A percentile compares a stretch with the other conserved stretches of the same genome.
Conservation (phyloP, 2,888 invertebrate species). For the Pachliopta kotzebuea region DNA sequence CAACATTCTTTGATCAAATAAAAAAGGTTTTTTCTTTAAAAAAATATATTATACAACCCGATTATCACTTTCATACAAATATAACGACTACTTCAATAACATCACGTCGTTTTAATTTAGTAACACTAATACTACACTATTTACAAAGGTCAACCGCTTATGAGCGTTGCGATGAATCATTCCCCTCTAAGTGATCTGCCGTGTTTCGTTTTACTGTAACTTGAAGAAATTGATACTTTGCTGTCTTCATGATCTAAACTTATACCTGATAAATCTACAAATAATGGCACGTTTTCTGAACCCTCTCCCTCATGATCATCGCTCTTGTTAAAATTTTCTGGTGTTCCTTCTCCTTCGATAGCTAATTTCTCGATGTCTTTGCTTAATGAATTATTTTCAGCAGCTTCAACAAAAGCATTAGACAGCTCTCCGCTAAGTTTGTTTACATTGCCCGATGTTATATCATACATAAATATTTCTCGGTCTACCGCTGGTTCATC, state of each 20-base stretch:
- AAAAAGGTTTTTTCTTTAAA: slow-evolving; percentile 39
- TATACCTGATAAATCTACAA: slow-evolving; percentile 71
- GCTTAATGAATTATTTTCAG: slow-evolving; percentile 89
- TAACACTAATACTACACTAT: slow-evolving; percentile 74
- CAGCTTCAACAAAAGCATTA: slow-evolving; percentile 91
- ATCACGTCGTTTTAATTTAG: slow-evolving; percentile 73
- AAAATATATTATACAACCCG: slow-evolving; percentile 73
- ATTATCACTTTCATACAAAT: slow-evolving; percentile 73
- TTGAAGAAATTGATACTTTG: slow-evolving; percentile 73
- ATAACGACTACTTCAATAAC: slow-evolving; percentile 66
- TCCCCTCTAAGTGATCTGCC: slow-evolving; percentile 71
- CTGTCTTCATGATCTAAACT: slow-evolving; percentile 60
- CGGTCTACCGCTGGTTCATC: slow-evolving; percentile 77
- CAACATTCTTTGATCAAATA: background rate
- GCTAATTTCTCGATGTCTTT: slow-evolving; percentile 82
- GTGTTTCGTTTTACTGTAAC: slow-evolving; percentile 77
- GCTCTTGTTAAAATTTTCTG: slow-evolving; percentile 61
- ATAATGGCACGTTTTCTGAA: slow-evolving; percentile 78
- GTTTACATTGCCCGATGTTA: slow-evolving; percentile 85
- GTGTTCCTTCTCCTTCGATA: slow-evolving; percentile 73
- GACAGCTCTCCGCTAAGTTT: slow-evolving; percentile 91
- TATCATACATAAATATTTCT: slow-evolving; percentile 94
- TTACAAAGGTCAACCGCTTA: slow-evolving; percentile 61
- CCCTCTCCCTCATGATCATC: slow-evolving; percentile 54
- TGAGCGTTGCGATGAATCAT: slow-evolving; percentile 47